A percentile compares a stretch with the other conserved stretches of the same genome.
These are phyloP conservation scores for Micrastur ruficollis DNA, from an alignment of 2,797 vertebrate species.

Conservation along the genomic window DNA sequence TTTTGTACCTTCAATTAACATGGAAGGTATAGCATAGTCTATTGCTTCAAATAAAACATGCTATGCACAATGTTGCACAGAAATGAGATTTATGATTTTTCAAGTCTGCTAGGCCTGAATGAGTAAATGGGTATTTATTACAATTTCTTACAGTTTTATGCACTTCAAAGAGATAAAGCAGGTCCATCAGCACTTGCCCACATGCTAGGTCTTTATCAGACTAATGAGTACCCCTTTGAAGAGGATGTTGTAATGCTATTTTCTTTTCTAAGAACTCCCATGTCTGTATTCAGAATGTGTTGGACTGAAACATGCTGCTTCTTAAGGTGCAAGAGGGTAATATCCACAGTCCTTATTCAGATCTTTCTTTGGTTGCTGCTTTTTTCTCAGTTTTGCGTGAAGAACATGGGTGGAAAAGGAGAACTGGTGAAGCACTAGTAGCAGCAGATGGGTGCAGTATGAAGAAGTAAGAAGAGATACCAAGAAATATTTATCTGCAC, in stretches of 20 bases:
- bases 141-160: constrained; percentile 25
- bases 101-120: constrained; percentile 5
- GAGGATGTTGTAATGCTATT: neutral
- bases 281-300: neutral
- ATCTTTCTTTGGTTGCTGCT: neutral
- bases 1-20: constrained; percentile 13
- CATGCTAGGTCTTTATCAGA: neutral
- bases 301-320: neutral
- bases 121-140: neutral
- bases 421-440: neutral
- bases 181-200: constrained; percentile 10
- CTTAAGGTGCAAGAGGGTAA: neutral
- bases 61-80: rapidly evolving
- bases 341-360: neutral
- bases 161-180: constrained; percentile 22
- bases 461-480: neutral
- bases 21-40: neutral
- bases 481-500: neutral
- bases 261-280: neutral
- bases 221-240: constrained; percentile 16
- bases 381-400: neutral
- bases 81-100: neutral
- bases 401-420: neutral
- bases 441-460: neutral
- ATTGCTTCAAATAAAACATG: neutral